Conservation (phyloP, 2,113 vertebrate genomes). For the Caranx melampygus region DNA sequence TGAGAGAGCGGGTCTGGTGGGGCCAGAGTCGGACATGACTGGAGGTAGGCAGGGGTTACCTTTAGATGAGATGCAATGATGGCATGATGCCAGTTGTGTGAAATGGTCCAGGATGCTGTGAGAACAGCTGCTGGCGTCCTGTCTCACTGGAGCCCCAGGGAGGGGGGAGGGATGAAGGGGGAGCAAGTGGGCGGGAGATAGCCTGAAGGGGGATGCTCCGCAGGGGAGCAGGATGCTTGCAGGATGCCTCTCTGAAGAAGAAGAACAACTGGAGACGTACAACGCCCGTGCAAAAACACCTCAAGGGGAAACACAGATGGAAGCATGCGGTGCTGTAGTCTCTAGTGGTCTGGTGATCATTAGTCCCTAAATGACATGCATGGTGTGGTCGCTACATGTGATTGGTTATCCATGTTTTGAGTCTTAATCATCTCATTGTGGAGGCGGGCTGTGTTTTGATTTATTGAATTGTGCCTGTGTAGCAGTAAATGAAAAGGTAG, state of each 20-base stretch:
- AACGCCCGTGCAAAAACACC: constrained; percentile 52
- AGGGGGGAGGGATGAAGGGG: constrained; percentile 43
- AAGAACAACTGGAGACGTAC: constrained; percentile 51
- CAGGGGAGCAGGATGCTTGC: constrained; percentile 67
- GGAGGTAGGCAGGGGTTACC: constrained; percentile 56
- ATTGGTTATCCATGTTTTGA: constrained; percentile 50
- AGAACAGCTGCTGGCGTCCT: constrained; percentile 75
- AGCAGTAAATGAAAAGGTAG: constrained; percentile 17
- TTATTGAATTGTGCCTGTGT: constrained; percentile 21
- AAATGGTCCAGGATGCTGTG: constrained; percentile 63
- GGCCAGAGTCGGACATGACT: constrained; percentile 55
- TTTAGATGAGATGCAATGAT: constrained; percentile 66
- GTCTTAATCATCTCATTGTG: constrained; percentile 18
- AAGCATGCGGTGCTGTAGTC: constrained; percentile 47
- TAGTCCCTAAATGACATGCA: constrained; percentile 68
- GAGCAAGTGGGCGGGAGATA: constrained; percentile 61
- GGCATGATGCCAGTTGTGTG: constrained; percentile 72
- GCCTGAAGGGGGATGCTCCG: constrained; percentile 69
- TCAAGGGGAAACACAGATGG: constrained; percentile 73
- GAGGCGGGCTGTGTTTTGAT: constrained; percentile 5
- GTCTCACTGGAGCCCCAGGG: constrained; percentile 63
- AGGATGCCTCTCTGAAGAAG: constrained; percentile 63
- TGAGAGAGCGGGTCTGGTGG: constrained; percentile 42
- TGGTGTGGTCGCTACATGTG: constrained; percentile 25
- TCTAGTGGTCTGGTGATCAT: constrained; percentile 51